These are phyloP conservation scores for Diacarnus erythraeanus DNA, from an alignment of 37 sponge, comb jelly and placozoan species.

Conservation along the genomic window DNA sequence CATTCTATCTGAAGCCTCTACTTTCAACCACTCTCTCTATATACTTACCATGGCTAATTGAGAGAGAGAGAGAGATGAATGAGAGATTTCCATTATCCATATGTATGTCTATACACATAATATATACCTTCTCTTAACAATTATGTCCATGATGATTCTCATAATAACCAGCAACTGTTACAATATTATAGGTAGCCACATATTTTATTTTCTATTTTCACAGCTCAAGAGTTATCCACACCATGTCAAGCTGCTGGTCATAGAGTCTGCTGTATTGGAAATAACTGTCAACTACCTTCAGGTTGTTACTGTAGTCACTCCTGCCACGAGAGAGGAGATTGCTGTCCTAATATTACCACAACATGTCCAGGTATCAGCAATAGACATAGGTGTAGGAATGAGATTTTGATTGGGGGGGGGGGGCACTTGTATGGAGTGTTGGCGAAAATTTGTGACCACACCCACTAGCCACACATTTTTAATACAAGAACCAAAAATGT, in stretches of 20 bases:
- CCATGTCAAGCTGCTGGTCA: conserved; percentile 24
- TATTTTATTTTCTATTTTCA: background rate
- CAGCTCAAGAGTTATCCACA: background rate
- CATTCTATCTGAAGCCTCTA: no score
- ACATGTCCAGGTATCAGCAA: conserved; percentile 30
- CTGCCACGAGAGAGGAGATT: conserved; percentile 43
- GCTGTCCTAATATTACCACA: conserved; percentile 43
- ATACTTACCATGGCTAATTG: no score
- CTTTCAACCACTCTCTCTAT: no score
- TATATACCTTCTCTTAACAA: background rate
- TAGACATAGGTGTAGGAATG: no score
- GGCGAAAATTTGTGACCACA: no score
- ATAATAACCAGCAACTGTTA: background rate
- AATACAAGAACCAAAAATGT: no score
- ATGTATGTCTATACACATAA: background rate
- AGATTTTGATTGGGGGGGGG: no score
- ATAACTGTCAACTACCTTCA: conserved; percentile 13
- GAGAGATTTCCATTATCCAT: background rate
- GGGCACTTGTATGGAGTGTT: no score
- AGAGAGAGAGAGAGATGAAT: no score
- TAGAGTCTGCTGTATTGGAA: background rate
- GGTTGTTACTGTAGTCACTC: conserved; percentile 45
- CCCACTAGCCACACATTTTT: no score
- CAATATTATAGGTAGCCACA: background rate
- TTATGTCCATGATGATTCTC: background rate